Evolutionary conservation across 2,113 vertebrate species (phyloP), one percentile per base, ranked within the genome.

Genomic region (Ptilorrhoa leucosticta): DNA sequence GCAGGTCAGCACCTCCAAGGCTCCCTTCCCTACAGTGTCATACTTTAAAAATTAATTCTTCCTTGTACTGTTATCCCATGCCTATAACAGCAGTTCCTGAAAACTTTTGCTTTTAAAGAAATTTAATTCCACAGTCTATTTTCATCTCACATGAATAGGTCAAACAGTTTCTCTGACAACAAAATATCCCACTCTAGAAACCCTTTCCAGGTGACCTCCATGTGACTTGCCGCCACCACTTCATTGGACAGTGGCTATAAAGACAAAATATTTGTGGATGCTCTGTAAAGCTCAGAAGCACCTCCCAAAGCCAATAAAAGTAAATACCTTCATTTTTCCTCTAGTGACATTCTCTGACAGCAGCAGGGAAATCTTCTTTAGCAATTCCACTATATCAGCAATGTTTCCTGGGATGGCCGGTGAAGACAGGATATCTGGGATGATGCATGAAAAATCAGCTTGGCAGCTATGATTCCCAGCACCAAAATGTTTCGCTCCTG

Each of bases 241-340:
- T 86, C 16, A 42, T 0, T 54, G 9, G 20, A 48, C 26, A 83
- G 21, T 28, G 14, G 8, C 18, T 23, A 15, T 23, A 90, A 72
- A 11, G 31, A 57, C 51, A 57, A 88, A 80, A 73, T 17, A 68
- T 3, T 53, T 24, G 20, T 3, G 26, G 63, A 22, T 72, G 40
- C 13, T 73, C 68, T 7, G 0, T 39, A 28, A 92, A 86, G 31
- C 31, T 70, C 72, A 70, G 42, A 66, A 86, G 53, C 16, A 61
- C 6, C 13, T 81, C 83, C 20, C 37, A 39, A 82, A 90, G 31
- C 3, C 5, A 16, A 15, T 11, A 10, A 18, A 60, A 77, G 57
- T 48, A 70, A 94, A 88, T 97, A 98, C 97, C 98, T 97, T 91
- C 97, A 98, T 97, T 95, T 98, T 98, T 66, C 48, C 91, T 72